phyloP scores from a whole-genome alignment of 2,113 vertebrate genomes.

The Onychorhynchus coronatus region DNA sequence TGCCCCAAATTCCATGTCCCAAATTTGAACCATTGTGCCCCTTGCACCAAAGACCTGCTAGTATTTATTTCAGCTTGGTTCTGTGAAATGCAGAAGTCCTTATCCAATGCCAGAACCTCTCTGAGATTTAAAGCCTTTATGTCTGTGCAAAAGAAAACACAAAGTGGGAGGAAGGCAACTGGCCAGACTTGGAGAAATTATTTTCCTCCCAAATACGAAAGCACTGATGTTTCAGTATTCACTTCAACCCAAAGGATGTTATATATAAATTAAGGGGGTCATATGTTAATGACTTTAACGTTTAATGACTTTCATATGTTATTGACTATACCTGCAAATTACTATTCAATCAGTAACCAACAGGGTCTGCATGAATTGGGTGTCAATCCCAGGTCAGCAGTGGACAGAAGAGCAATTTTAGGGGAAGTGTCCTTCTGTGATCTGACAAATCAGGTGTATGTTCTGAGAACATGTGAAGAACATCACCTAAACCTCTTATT shows the following conservation, averaged over 20 bases:
- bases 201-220: not conserved
- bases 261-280: not conserved
- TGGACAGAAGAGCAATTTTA: not conserved
- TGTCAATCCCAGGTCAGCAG: not conserved
- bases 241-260: not conserved
- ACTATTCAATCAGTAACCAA: not conserved
- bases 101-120: accelerated
- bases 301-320: not conserved
- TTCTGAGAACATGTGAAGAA: not conserved
- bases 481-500: not conserved
- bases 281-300: not conserved
- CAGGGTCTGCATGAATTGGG: not conserved
- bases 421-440: not conserved
- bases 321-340: not conserved
- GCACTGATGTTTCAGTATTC: not conserved
- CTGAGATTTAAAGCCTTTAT: not conserved
- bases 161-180: not conserved
- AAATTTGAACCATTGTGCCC: not conserved
- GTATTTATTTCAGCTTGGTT: not conserved
- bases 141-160: not conserved
- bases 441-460: not conserved
- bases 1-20: not conserved
- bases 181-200: not conserved
- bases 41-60: not conserved
- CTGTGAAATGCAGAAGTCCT: not conserved